Percentiles rank a stretch among this genome's conserved stretches.
These are phyloP conservation scores for Cataglyphis cursor DNA, from an alignment of 2,888 invertebrate species.

Conservation along the genomic window DNA sequence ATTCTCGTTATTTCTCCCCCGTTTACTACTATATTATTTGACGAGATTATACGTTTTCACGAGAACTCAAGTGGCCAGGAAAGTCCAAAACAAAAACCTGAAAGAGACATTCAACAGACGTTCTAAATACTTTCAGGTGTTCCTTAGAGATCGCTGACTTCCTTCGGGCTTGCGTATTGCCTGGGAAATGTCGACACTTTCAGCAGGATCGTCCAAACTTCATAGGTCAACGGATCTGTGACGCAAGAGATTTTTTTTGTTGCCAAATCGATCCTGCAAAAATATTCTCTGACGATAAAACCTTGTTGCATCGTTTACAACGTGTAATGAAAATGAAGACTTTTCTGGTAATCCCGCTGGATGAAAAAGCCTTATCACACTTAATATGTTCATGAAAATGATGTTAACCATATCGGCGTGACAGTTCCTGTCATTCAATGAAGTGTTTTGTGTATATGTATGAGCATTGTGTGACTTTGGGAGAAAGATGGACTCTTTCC, in stretches of 20 bases:
- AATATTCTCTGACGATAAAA: not conserved
- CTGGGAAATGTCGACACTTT: slow-evolving; percentile 15
- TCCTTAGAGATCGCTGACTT: not conserved
- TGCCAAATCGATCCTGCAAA: not conserved
- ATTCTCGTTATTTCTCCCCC: not conserved
- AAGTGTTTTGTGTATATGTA: not conserved
- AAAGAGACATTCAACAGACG: not conserved
- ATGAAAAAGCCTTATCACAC: not conserved
- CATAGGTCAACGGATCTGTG: not conserved
- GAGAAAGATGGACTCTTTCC: not conserved
- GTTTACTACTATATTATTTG: not conserved
- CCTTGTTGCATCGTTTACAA: not conserved
- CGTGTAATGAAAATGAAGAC: not conserved
- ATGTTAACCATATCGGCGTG: not conserved
- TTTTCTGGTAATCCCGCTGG: not conserved
- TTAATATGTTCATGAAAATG: not conserved
- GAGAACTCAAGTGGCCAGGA: slow-evolving; percentile 3
- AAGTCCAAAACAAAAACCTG: not conserved
- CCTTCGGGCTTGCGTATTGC: not conserved
- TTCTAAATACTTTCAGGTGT: not conserved
- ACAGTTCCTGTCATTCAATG: not conserved
- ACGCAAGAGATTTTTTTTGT: not conserved
- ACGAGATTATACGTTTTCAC: slow-evolving; percentile 12
- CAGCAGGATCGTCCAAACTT: not conserved
- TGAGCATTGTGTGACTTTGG: not conserved